These are phyloP conservation scores for Tiliacea citrago DNA, from an alignment of 2,888 invertebrate genomes.

Conservation along the genomic window DNA sequence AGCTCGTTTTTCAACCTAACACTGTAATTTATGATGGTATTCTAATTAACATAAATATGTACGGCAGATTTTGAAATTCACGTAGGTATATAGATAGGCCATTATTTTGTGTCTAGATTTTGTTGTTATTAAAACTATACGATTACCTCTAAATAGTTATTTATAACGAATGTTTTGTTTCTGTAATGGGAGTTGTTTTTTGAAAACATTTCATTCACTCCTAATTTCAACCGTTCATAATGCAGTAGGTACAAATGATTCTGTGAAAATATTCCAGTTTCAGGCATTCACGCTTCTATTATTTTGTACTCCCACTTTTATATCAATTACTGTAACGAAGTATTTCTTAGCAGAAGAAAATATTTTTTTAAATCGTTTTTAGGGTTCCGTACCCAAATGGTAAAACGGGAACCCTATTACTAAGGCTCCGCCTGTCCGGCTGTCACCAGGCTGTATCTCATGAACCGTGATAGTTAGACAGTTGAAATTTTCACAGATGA, in stretches of 20 bases:
- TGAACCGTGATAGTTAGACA: too few species aligned
- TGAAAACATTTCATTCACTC: not conserved
- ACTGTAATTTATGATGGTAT: constrained; percentile 9
- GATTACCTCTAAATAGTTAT: not conserved
- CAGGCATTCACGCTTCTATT: not conserved
- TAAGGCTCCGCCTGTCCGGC: too few species aligned
- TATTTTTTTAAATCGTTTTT: too few species aligned
- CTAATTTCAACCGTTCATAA: not conserved
- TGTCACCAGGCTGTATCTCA: too few species aligned
- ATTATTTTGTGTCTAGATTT: constrained; percentile 10
- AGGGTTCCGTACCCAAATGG: too few species aligned
- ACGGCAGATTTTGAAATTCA: too few species aligned
- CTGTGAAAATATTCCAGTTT: constrained; percentile 4
- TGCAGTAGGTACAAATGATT: too few species aligned
- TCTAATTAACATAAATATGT: constrained; percentile 23
- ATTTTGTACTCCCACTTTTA: not conserved
- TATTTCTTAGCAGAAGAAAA: not conserved
- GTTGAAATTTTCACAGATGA: too few species aligned
- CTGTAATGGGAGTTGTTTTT: not conserved
- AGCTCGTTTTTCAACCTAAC: constrained; percentile 32
- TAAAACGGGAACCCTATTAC: too few species aligned
- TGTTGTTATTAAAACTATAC: not conserved
- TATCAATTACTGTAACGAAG: not conserved
- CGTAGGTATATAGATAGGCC: too few species aligned
- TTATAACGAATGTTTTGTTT: not conserved